Percentiles rank a stretch among this genome's conserved stretches.
Conservation (phyloP, 2,797 vertebrate species). For the Microctenopoma lineatum region DNA sequence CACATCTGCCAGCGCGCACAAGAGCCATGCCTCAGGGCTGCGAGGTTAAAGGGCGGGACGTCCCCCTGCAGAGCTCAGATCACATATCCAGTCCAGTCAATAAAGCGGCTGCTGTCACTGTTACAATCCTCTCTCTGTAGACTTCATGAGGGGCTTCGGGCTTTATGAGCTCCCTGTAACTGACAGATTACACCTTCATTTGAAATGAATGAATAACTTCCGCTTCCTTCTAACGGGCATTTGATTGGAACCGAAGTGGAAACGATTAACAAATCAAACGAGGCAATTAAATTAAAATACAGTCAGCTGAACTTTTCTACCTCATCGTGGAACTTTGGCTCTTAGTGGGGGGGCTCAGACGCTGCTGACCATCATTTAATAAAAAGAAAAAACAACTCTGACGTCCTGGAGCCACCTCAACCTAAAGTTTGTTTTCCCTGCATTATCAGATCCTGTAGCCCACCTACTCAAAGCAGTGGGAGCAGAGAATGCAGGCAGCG, state of each 20-base stretch:
- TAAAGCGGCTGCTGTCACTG: conserved; percentile 76
- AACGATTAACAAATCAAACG: no score
- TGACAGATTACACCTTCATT: background rate
- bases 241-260: no score
- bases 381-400: no score
- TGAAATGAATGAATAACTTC: background rate
- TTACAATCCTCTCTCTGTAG: conserved; percentile 59
- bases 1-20: conserved; percentile 78
- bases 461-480: conserved; percentile 41
- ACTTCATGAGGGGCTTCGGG: conserved; percentile 31
- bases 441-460: conserved; percentile 75
- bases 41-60: conserved; percentile 74
- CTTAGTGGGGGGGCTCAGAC: background rate
- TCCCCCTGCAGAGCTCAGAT: conserved; percentile 74
- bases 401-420: conserved; percentile 64
- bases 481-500: conserved; percentile 38
- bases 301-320: background rate
- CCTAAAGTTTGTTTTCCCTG: conserved; percentile 75
- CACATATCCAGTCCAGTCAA: conserved; percentile 79
- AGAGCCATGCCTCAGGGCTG: conserved; percentile 74
- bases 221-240: no score
- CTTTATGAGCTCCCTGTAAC: background rate
- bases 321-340: background rate
- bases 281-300: background rate
- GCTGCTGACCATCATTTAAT: conserved; percentile 28